Evolutionary conservation across 2,888 invertebrate species (phyloP).

Genomic region (Mesorhabditis spiculigera): DNA sequence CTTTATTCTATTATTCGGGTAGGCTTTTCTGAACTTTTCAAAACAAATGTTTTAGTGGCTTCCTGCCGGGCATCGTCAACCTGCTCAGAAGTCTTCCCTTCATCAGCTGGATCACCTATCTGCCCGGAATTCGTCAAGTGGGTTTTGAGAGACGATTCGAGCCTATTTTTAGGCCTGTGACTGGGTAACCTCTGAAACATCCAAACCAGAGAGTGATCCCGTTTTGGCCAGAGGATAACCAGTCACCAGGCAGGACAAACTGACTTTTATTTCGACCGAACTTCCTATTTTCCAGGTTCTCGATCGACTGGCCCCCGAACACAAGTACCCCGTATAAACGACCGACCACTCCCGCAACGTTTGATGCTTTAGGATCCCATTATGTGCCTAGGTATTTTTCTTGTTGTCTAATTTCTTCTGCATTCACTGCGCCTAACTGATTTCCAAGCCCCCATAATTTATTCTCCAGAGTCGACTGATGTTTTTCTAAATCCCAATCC

Average conservation of each 20-base stretch:
- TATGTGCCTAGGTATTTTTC: too few species aligned
- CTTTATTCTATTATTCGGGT: constrained; percentile 73
- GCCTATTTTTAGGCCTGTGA: background rate
- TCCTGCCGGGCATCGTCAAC: constrained; percentile 91
- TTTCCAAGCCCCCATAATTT: too few species aligned
- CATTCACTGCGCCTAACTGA: too few species aligned
- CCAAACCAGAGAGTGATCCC: background rate
- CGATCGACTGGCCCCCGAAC: constrained; percentile 54
- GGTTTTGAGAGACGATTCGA: background rate
- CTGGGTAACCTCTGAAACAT: constrained; percentile 1
- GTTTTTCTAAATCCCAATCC: too few species aligned
- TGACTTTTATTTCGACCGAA: too few species aligned
- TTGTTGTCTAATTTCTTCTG: too few species aligned
- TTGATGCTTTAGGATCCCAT: too few species aligned
- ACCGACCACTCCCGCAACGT: too few species aligned
- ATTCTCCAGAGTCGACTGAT: too few species aligned
- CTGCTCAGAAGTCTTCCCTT: constrained; percentile 89
- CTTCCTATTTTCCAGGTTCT: constrained; percentile 40
- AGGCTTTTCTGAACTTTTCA: constrained; percentile 29
- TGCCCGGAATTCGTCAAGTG: constrained; percentile 83
- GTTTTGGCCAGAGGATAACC: background rate
- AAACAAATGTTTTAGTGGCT: constrained; percentile 74
- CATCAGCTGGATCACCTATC: constrained; percentile 79
- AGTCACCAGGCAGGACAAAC: too few species aligned
- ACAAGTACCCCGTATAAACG: constrained; percentile 54